phyloP scores from a whole-genome alignment of 2,888 invertebrate genomes.

The Chalcosyrphus nemorum region DNA sequence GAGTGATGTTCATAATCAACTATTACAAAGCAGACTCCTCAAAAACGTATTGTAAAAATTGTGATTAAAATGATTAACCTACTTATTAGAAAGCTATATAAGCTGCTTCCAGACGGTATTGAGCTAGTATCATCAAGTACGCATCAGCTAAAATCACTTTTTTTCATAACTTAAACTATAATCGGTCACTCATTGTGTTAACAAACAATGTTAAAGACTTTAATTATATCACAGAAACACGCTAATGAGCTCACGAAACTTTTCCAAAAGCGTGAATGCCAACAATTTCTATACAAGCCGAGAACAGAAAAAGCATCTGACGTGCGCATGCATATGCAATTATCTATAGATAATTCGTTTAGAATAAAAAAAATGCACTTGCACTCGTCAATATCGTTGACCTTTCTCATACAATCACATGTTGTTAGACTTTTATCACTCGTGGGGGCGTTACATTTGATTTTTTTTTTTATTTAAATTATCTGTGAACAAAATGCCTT shows the following conservation, averaged over 20 bases:
- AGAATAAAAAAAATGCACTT: slow-evolving; percentile 10
- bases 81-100: too few relatives aligned
- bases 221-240: slow-evolving; percentile 2
- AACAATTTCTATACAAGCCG: not conserved
- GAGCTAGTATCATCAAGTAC: too few relatives aligned
- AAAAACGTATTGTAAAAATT: too few relatives aligned
- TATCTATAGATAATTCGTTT: not conserved
- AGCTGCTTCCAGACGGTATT: too few relatives aligned
- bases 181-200: not conserved
- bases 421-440: not conserved
- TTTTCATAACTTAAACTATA: not conserved
- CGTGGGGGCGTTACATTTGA: not conserved
- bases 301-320: not conserved
- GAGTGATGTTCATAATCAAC: too few relatives aligned
- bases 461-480: not conserved
- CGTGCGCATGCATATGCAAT: slow-evolving; percentile 2
- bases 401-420: slow-evolving; percentile 1
- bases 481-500: not conserved
- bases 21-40: too few relatives aligned
- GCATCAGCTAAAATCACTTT: too few relatives aligned
- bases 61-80: too few relatives aligned
- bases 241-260: slow-evolving; percentile 15
- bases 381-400: not conserved
- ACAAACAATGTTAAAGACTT: slow-evolving; percentile 13
- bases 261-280: not conserved